Evolutionary conservation across 1,140 invertebrate genomes (phyloP).

Genomic region (Bicyclus anynana): DNA sequence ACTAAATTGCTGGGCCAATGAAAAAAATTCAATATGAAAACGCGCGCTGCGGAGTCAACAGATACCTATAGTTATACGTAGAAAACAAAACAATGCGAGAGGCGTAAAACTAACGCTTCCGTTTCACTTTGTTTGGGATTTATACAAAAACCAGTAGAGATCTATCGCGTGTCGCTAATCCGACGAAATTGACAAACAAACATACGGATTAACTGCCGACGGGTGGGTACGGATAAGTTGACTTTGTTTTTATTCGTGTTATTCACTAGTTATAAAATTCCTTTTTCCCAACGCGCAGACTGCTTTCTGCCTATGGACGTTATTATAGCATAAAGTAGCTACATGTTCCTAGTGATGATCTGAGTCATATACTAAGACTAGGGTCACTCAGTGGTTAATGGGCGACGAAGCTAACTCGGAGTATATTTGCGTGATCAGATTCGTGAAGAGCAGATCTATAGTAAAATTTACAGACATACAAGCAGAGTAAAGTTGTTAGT

Average conservation of each 20-base stretch:
- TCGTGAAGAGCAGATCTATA: too few species aligned
- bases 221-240: not conserved
- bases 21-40: slow-evolving; percentile 9
- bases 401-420: too few species aligned
- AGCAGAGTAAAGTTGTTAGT: too few species aligned
- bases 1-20: slow-evolving; percentile 1
- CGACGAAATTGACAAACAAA: not conserved
- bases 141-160: not conserved
- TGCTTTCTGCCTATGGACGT: too few species aligned
- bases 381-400: too few species aligned
- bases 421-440: too few species aligned
- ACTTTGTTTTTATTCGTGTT: not conserved
- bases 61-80: not conserved
- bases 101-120: not conserved
- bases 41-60: slow-evolving; percentile 2
- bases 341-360: too few species aligned
- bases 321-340: too few species aligned
- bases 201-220: not conserved
- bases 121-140: not conserved
- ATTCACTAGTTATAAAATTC: too few species aligned
- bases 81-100: not conserved
- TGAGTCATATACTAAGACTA: too few species aligned
- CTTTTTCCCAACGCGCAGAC: too few species aligned
- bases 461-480: too few species aligned
- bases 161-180: not conserved